Evolutionary conservation across 2,797 vertebrate species (phyloP).

Genomic region (Lagorchestes hirsutus): DNA sequence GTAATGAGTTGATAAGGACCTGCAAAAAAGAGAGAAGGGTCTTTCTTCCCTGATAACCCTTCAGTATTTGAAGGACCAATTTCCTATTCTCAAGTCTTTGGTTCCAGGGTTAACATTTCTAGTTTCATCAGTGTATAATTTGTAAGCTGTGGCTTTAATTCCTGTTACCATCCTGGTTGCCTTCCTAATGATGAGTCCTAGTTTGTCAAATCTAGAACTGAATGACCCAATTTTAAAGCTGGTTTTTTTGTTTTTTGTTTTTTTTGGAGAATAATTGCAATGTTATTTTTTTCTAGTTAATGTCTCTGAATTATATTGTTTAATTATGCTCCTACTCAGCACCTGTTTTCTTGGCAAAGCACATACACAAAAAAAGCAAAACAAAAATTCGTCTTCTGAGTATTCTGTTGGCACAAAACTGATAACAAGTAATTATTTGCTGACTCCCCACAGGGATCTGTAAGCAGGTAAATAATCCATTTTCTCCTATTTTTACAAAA

Average conservation of each 20-base stretch:
- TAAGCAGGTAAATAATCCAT: neutral
- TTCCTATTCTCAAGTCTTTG: neutral
- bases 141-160: neutral
- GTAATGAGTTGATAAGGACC: neutral
- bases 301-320: neutral
- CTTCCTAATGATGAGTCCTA: no score
- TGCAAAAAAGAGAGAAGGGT: neutral
- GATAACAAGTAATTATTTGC: conserved; percentile 13
- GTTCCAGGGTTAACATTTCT: neutral
- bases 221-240: neutral
- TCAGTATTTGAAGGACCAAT: neutral
- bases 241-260: no score
- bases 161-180: neutral
- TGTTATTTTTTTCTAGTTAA: neutral
- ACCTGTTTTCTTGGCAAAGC: conserved; percentile 21
- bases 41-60: rapidly evolving
- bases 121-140: neutral
- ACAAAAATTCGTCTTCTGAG: neutral
- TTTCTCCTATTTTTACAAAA: neutral
- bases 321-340: neutral
- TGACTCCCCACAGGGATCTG: neutral
- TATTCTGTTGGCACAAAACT: neutral
- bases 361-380: neutral
- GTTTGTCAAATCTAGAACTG: neutral
- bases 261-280: rapidly evolving